Base-by-base conservation (phyloP, 2,113 vertebrate genomes). In the Brachyistius frenatus region DNA sequence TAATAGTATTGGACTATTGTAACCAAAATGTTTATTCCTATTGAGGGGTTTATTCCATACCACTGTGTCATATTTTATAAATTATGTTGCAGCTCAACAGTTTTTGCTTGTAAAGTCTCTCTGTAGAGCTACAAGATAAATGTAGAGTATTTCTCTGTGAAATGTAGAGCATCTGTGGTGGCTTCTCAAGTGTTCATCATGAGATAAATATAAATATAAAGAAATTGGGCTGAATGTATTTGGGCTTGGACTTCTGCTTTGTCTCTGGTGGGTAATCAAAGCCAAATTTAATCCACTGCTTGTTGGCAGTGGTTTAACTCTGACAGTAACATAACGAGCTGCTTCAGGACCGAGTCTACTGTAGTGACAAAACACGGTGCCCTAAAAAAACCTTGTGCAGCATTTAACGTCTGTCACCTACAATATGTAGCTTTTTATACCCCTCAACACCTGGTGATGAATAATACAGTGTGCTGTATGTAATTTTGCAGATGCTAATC, bases 281-380 rank as follows among this genome's bases (percentile, higher is more conserved):
- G 39, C 49, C 47, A 73, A 67, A 62, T 58, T 66, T 66, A 64
- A 5, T 66, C 61, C 15, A 13, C 13, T 33, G 81, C 16, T 76
- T 44, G 32, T 10, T 79, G 75, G 65, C 52, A 47, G 31, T 14
- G 50, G 41, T 3, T 3, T 50, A 47, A 15, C 61, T 36, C 53
- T 60, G 53, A 54, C 49, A 65, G 50, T 36, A 16, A 9, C 16
- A 54, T 16, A 31, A 70, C 32, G 47, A 35, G 50, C 41, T 52
- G 58, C 61, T 37, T 39, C 46, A 60, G 14, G 7, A 8, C 35
- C 8, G 13, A 60, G 36, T 23, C 23, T 23, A 23, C 23, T 23
- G 23, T 23, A 23, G 23, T 23, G 23, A 23, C 23, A 56, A 55
- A 52, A 50, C 60, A 16, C 2, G 5, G 58, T 46, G 31, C 23